Conservation (phyloP, 2,888 invertebrate genomes). For the Sminthurides aquaticus region DNA sequence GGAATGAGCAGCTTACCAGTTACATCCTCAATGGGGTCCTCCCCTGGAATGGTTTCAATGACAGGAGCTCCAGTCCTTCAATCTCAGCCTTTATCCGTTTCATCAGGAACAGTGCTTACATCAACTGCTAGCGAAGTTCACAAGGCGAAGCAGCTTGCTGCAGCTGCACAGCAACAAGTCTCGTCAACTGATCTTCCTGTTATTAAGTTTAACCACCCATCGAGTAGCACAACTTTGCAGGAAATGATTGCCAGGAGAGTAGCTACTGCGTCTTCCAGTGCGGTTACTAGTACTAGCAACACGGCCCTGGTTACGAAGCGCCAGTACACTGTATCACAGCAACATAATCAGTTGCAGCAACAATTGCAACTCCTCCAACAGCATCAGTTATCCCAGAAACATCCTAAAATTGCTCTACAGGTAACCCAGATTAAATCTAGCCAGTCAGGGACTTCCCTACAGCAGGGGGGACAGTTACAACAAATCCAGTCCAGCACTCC, state of each 20-base stretch:
- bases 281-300: background rate
- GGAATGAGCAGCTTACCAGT: background rate
- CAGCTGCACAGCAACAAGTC: background rate
- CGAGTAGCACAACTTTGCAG: constrained; percentile 7
- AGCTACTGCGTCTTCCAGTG: background rate
- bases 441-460: background rate
- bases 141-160: constrained; percentile 17
- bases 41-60: background rate
- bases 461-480: background rate
- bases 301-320: constrained; percentile 8
- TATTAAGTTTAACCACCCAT: constrained; percentile 1
- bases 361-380: constrained; percentile 25
- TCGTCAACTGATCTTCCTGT: background rate
- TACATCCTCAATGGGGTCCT: background rate
- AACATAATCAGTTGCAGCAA: constrained; percentile 23
- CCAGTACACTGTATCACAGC: constrained; percentile 17
- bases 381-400: constrained; percentile 18
- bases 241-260: constrained; percentile 14
- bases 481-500: constrained; percentile 5
- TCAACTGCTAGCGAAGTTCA: constrained; percentile 21
- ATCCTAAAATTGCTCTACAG: constrained; percentile 11
- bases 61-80: background rate
- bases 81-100: background rate
- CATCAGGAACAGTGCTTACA: background rate
- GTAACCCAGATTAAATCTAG: background rate